Conservation (phyloP, 2,797 vertebrate species). For the Megaceryle alcyon region DNA sequence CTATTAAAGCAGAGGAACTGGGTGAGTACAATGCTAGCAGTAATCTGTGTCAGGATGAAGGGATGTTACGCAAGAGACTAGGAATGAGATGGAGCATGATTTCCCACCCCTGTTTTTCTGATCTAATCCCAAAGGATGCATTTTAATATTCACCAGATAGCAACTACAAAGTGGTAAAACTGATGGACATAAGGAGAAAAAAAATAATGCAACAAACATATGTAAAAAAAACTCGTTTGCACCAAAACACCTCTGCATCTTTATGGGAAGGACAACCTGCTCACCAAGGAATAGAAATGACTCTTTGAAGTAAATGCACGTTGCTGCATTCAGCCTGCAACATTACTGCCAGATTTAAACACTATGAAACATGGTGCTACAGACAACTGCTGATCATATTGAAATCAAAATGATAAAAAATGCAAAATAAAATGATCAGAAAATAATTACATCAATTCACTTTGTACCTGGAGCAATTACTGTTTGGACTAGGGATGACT, state of each 20-base stretch:
- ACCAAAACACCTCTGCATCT: not conserved
- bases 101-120: not conserved
- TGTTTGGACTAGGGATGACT: slow-evolving; percentile 24
- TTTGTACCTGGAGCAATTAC: slow-evolving; percentile 31
- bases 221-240: not conserved
- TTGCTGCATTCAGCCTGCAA: not conserved
- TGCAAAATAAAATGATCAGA: slow-evolving; percentile 2
- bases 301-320: slow-evolving; percentile 29
- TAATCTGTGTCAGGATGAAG: slow-evolving; percentile 63
- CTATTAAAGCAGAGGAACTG: slow-evolving; percentile 67
- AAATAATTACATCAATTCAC: slow-evolving; percentile 24
- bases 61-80: not conserved
- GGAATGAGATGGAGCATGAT: not conserved
- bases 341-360: slow-evolving; percentile 8
- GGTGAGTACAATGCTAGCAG: slow-evolving; percentile 36
- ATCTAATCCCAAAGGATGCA: not conserved
- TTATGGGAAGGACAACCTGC: not conserved
- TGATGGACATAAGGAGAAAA: not conserved
- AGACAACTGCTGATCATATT: not conserved
- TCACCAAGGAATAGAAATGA: slow-evolving; percentile 6
- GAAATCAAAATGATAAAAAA: not conserved
- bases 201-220: not conserved
- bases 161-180: slow-evolving; percentile 5
- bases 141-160: slow-evolving; percentile 2
- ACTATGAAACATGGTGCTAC: not conserved